phyloP scores from a whole-genome alignment of 2,888 invertebrate genomes.

The Rosalia funebris region DNA sequence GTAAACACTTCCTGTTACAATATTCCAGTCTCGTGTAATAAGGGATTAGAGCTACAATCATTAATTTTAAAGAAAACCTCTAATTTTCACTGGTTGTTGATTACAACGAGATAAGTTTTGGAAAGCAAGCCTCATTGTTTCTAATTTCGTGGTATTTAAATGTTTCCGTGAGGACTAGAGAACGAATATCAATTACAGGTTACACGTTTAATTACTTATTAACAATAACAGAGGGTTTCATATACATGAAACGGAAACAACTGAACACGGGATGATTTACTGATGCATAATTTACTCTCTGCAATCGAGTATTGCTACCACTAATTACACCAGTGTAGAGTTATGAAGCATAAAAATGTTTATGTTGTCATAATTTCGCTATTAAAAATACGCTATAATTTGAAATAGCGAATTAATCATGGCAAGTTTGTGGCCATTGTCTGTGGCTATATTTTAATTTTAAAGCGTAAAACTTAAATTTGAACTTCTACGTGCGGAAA shows the following conservation, averaged over 20 bases:
- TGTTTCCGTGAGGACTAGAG: not conserved
- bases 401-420: not conserved
- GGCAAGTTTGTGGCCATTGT: too few relatives aligned
- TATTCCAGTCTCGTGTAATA: too few relatives aligned
- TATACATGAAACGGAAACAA: conserved; percentile 11
- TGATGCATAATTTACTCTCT: conserved; percentile 6
- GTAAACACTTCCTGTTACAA: too few relatives aligned
- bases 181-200: not conserved
- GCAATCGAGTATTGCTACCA: conserved; percentile 17
- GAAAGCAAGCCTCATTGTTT: conserved; percentile 5
- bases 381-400: conserved; percentile 1
- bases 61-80: too few relatives aligned
- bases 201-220: conserved; percentile 14
- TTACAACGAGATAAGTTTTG: too few relatives aligned
- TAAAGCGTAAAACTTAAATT: too few relatives aligned
- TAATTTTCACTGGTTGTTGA: too few relatives aligned
- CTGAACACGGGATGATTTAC: conserved; percentile 14
- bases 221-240: conserved; percentile 16
- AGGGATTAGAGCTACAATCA: too few relatives aligned
- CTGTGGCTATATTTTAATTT: too few relatives aligned
- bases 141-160: not conserved
- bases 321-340: conserved; percentile 8
- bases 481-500: too few relatives aligned
- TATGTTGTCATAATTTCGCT: conserved; percentile 13
- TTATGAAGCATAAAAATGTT: conserved; percentile 18